Evolutionary conservation across 2,113 vertebrate species (phyloP).

Genomic region (Lucifuga dentata): DNA sequence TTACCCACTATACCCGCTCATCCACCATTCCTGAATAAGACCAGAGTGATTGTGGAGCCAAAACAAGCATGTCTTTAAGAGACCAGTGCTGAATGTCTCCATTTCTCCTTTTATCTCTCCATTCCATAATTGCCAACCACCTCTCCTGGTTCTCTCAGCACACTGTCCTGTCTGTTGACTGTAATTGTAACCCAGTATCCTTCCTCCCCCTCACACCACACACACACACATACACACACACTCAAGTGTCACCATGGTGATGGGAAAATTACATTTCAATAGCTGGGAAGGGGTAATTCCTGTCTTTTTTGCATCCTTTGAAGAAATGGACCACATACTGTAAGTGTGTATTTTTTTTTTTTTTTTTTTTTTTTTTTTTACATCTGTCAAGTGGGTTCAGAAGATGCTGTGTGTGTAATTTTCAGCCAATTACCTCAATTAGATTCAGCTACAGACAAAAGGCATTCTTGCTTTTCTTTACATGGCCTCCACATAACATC

Average conservation of each 20-base stretch:
- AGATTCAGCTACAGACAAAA: conserved; percentile 15
- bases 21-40: conserved; percentile 30
- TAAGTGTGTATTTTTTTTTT: conserved; percentile 20
- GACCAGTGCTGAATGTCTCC: conserved; percentile 19
- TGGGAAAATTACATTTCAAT: conserved; percentile 66
- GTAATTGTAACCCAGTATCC: conserved; percentile 58
- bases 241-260: conserved; percentile 65
- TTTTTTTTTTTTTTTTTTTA: too few relatives aligned
- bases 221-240: too few relatives aligned
- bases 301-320: conserved; percentile 46
- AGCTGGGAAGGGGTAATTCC: conserved; percentile 47
- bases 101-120: background rate
- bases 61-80: conserved; percentile 52
- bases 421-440: conserved; percentile 36
- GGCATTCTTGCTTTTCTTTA: background rate
- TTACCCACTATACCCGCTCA: conserved; percentile 30
- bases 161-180: conserved; percentile 43
- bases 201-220: conserved; percentile 58
- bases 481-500: background rate
- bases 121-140: background rate
- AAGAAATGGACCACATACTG: conserved; percentile 23
- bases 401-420: conserved; percentile 36
- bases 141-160: conserved; percentile 20
- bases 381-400: conserved; percentile 34
- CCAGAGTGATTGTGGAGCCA: conserved; percentile 13